Evolutionary conservation across 2,797 vertebrate genomes (phyloP).

Genomic region (Macroramphosus scolopax): DNA sequence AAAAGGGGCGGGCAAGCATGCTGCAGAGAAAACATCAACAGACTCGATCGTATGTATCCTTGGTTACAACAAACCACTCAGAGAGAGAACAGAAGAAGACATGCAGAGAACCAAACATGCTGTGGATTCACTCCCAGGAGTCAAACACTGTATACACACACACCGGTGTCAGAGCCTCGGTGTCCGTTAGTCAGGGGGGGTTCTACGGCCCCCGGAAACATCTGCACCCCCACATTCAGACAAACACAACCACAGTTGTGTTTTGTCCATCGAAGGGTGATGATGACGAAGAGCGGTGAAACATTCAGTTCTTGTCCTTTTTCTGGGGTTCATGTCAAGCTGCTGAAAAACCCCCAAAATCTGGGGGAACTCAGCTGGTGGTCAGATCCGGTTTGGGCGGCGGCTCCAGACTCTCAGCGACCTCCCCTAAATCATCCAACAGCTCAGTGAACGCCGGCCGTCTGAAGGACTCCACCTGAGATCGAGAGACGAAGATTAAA

Average conservation of each 20-base stretch:
- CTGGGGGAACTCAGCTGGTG: conserved; percentile 58
- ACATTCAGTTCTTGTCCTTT: conserved; percentile 13
- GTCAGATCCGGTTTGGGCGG: conserved; percentile 55
- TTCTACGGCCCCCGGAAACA: conserved; percentile 4
- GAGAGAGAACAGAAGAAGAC: conserved; percentile 6
- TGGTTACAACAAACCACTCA: conserved; percentile 19
- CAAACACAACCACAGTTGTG: background rate
- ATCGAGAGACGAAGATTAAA: background rate
- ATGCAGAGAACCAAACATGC: background rate
- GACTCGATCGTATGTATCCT: conserved; percentile 22
- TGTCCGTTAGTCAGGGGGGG: conserved; percentile 11
- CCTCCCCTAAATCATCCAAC: conserved; percentile 82
- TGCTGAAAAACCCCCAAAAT: background rate
- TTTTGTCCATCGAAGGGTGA: conserved; percentile 8
- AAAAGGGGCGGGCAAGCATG: background rate
- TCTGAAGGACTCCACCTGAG: conserved; percentile 84
- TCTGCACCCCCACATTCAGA: conserved; percentile 13
- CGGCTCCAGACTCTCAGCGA: conserved; percentile 76
- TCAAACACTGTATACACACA: conserved; percentile 23
- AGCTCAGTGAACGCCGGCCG: conserved; percentile 85
- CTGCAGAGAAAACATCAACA: conserved; percentile 24
- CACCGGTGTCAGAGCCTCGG: conserved; percentile 16
- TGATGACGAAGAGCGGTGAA: conserved; percentile 8
- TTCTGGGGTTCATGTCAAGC: conserved; percentile 36
- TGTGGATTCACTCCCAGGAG: conserved; percentile 6